Base-by-base conservation (phyloP, 2,888 invertebrate genomes). In the Cryptophagus acutangulus region DNA sequence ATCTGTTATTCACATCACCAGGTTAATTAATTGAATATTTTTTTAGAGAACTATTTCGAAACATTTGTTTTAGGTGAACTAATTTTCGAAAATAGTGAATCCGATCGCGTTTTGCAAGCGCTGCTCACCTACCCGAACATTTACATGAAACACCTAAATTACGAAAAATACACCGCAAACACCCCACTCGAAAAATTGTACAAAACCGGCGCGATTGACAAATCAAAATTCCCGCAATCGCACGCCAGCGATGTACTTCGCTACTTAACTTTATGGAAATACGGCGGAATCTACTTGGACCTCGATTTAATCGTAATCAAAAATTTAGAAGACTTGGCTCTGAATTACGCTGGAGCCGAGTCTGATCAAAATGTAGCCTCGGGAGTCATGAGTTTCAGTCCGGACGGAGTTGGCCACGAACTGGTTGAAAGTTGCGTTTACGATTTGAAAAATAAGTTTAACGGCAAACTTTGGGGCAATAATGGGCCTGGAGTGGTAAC, bases 281-380 rank as follows among this genome's bases (percentile, higher is more conserved):
- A 76, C 63, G 84, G 86, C 8, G 88, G 88, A 0, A 78, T 85
- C 35, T 87, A 86, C 60, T 63, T 88, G 36, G 87, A 88, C 55
- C 67, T 84, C 49, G 87, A 88, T 62, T 77, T 86, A 2, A 72
- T 88, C 9, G 77, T 86, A 2, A 73, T 76, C 13, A 81, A 76
- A 48, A 69, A 74, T 3, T 59, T 85, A 25, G 72, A 75, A 13
- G 60, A 69, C 2, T 58, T 83, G 33, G 69, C 62, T 1, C 65
- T 62, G 16, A 81, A 84, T 62, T 82, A 77, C 65, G 78, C 78
- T 1, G 80, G 79, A 1, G 74, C 76, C 2, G 81, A 82, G 65
- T 76, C 78, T 1, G 63, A 68, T 48, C 58, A 62, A 2, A 67
- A 74, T 34, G 75, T 87, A 1, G 84, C 81, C 0, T 79, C 82